Base-by-base conservation (phyloP, 2,888 invertebrate genomes). In the Oxycera nigricornis region DNA sequence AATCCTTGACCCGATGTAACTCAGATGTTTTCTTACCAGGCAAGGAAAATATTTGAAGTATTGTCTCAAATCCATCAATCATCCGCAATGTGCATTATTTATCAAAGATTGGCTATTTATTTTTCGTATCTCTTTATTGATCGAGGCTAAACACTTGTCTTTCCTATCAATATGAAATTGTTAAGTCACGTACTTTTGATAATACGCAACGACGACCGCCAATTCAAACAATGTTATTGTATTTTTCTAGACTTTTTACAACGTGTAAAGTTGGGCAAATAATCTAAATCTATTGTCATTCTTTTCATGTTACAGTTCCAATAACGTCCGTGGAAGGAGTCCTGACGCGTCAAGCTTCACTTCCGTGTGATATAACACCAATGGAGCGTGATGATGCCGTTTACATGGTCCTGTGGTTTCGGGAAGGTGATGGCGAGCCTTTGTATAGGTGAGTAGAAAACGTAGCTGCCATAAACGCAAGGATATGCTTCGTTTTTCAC, bases 401-500 rank as follows among this genome's bases (percentile, higher is more conserved):
- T 73, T 92, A 91, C 81, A 94, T 94, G 94, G 94, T 95, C 78
- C 88, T 95, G 41, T 95, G 95, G 95, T 95, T 94, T 86, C 93
- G 93, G 82, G 94, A 94, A 83, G 90, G 91, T 50, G 92, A 91
- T 79, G 91, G 91, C 35, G 94, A 94, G 81, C 94, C 94, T 28
- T 87, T 95, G 77, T 95, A 94, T 87, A 94, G 94, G 95, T 95
- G 85, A 86, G 84, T 79, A 62, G 17, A 22, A 24, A 24, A 72
- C 17, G 46, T 46, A n/a, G 35, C 39, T 20, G 62, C 68, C 67
- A 70, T 73, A 65, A 74, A 57, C 72, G 31, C 72, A 24, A 52
- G 55, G 39, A 24, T 67, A 52, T 52, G 24, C 11, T 6, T 9
- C 46, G 41, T 26, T 3, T 67, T 46, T 24, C 67, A 41, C 28